Conservation (phyloP, 2,888 invertebrate species). For the Orthosia gracilis region DNA sequence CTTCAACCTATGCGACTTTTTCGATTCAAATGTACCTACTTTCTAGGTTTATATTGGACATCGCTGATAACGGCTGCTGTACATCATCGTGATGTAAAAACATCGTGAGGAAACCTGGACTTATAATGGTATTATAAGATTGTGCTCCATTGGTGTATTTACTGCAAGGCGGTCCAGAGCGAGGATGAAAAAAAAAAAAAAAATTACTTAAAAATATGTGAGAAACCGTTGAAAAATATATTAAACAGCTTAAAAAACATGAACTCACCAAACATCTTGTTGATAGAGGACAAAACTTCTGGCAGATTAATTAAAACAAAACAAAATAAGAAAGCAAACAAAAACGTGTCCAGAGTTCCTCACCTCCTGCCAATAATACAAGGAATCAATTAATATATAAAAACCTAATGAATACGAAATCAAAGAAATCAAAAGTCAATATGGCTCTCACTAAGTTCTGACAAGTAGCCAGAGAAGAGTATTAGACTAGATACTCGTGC, state of each 20-base stretch:
- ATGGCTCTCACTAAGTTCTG: not conserved
- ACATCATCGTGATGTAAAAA: no score
- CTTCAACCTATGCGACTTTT: no score
- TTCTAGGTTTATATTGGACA: no score
- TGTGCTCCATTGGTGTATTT: no score
- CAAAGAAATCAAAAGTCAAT: not conserved
- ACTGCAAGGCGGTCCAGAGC: no score
- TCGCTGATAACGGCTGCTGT: no score
- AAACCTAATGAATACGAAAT: conserved; percentile 1
- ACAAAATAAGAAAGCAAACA: not conserved
- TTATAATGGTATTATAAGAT: no score
- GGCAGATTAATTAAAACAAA: not conserved
- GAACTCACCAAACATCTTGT: no score
- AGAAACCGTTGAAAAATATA: not conserved
- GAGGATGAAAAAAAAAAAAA: no score
- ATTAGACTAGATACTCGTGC: conserved; percentile 23
- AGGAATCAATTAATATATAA: conserved; percentile 25
- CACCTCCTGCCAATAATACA: not conserved
- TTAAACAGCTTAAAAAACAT: no score
- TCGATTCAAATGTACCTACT: no score
- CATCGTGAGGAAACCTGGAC: not conserved
- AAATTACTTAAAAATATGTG: not conserved
- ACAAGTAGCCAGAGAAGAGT: not conserved
- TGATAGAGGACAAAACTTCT: not conserved
- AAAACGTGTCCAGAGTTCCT: no score